These are phyloP conservation scores for Lepus townsendii DNA, from an alignment of 2,797 vertebrate species.

Conservation along the genomic window DNA sequence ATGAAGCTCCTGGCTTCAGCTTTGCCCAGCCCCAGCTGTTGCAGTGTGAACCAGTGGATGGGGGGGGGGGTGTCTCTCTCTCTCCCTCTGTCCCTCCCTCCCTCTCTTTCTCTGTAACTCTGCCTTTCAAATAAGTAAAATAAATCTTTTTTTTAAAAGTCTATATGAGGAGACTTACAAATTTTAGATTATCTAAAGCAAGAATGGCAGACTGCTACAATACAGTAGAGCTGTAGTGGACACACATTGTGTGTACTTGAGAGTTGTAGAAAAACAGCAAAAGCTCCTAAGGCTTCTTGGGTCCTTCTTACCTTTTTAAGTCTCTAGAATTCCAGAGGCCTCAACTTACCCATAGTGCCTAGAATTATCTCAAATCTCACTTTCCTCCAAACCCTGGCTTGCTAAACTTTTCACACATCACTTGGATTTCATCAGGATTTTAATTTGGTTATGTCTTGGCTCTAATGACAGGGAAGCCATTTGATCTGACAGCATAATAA, in stretches of 20 bases:
- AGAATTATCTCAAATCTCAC: slow-evolving; percentile 67
- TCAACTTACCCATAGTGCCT: slow-evolving; percentile 55
- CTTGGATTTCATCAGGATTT: slow-evolving; percentile 79
- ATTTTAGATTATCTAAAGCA: slow-evolving; percentile 41
- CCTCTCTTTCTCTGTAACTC: too few species aligned
- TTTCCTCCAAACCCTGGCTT: slow-evolving; percentile 49
- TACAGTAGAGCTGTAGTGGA: not conserved
- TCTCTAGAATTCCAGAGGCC: slow-evolving; percentile 51
- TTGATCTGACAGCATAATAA: slow-evolving; percentile 86
- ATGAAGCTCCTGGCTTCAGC: too few species aligned
- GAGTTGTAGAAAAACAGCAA: not conserved
- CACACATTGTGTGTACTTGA: not conserved
- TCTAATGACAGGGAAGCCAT: slow-evolving; percentile 82
- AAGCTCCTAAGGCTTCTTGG: slow-evolving; percentile 41
- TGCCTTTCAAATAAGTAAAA: too few species aligned
- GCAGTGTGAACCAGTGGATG: too few species aligned
- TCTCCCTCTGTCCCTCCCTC: too few species aligned
- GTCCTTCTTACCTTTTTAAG: not conserved
- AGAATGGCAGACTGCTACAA: slow-evolving; percentile 5
- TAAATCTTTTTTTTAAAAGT: not conserved
- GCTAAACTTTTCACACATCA: slow-evolving; percentile 82
- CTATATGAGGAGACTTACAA: slow-evolving; percentile 21
- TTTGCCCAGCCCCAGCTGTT: too few species aligned
- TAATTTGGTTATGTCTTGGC: slow-evolving; percentile 83
- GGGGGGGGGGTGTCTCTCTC: too few species aligned